Base-by-base conservation (phyloP, 1,140 invertebrate genomes). In the Trypoxylus dichotomus region DNA sequence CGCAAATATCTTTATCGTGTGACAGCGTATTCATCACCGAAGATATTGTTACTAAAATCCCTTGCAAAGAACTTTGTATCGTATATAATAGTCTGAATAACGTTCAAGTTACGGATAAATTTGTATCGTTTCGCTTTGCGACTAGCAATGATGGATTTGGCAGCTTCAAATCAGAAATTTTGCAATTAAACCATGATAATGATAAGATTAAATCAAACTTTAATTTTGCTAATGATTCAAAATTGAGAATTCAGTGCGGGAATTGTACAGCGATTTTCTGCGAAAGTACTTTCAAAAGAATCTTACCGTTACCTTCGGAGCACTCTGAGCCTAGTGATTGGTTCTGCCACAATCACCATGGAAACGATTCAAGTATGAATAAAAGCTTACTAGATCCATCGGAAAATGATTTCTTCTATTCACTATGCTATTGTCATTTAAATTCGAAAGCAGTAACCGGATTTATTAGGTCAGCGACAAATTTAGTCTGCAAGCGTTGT, bases 131-230 rank as follows among this genome's bases (percentile, higher is more conserved):
- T 68, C 78, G 83, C 58, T 82, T 81, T 79, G 74, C 78, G 15
- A 81, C 79, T 58, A 80, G 80, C 73, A 80, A 76, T 76, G 76
- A 80, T 37, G 79, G 83, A 71, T 80, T 78, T 21, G 88, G 89
- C 1, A 88, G 86, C 75, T 89, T 89, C 83, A 89, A 88, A 80
- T 85, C 85, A 5, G 89, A 90, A 85, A 79, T 90, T 58, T 73
- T 90, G 42, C 84, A 15, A 19, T 58, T 75, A 42, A 81, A 27
- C 83, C 84, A 79, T 75, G 75, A 77, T 81, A 80, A 76, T 27
- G 19, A 68, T 19, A 19, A 7, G 0, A 11, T 24, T 79, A 75
- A 76, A 78, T 78, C 74, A 42, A 80, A 73, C 85, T 85, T 82
- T 76, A 78, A 41, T 82, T 82, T 32, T 81, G 84, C 21, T 79